These are phyloP conservation scores for Mungos mungo DNA, from an alignment of 2,113 vertebrate genomes.

Conservation along the genomic window DNA sequence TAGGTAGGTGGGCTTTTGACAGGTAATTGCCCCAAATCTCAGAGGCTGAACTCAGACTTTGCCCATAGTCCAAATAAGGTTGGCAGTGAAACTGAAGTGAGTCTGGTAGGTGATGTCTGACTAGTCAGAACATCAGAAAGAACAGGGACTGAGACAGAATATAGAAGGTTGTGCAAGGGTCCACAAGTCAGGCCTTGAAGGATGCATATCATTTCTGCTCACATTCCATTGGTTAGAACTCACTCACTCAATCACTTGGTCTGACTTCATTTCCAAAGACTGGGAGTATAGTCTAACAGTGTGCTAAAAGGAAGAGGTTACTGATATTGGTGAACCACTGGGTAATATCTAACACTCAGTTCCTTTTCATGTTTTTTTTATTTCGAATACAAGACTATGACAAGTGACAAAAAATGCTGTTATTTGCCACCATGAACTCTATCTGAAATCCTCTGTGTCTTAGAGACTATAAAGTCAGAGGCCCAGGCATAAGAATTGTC, in stretches of 20 bases:
- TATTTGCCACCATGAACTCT: neutral
- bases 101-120: neutral
- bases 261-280: neutral
- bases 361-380: neutral
- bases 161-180: neutral
- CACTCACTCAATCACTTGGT: too few relatives aligned
- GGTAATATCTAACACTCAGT: neutral
- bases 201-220: neutral
- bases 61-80: neutral
- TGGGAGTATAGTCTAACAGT: too few relatives aligned
- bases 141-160: neutral
- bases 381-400: neutral
- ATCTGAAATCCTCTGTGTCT: neutral
- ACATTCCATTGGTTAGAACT: neutral
- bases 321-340: neutral
- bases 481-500: neutral
- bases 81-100: neutral
- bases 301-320: neutral
- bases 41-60: neutral
- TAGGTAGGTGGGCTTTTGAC: neutral
- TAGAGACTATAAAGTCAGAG: neutral
- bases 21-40: neutral
- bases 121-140: neutral
- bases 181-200: neutral
- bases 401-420: neutral